These are phyloP conservation scores for Dolichomitus sp. DNA, from an alignment of 2,888 invertebrate species.

Conservation along the genomic window DNA sequence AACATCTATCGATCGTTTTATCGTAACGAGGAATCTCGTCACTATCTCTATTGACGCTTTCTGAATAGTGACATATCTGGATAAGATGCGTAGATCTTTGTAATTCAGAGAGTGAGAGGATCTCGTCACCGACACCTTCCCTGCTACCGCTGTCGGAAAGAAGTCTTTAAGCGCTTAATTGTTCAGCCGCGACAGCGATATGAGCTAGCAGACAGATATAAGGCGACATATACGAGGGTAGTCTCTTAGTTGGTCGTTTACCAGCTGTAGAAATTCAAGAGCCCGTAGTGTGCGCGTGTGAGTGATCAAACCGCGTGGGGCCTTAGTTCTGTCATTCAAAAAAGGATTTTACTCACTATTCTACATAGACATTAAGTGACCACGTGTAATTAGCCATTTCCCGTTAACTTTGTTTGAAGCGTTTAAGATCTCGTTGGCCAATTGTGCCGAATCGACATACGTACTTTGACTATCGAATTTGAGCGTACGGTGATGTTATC, in stretches of 20 bases:
- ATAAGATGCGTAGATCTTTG: constrained; percentile 11
- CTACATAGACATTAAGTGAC: background rate
- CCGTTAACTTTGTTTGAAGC: background rate
- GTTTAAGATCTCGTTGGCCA: background rate
- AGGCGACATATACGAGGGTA: constrained; percentile 77
- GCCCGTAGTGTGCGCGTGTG: constrained; percentile 28
- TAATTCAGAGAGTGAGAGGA: background rate
- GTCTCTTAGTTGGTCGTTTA: constrained; percentile 77
- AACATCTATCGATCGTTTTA: constrained; percentile 41
- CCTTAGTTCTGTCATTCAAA: background rate
- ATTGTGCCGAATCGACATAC: background rate
- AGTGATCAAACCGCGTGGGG: background rate
- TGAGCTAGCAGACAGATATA: constrained; percentile 73
- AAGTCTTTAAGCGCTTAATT: constrained; percentile 37
- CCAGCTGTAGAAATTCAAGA: constrained; percentile 57
- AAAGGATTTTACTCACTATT: too few relatives aligned
- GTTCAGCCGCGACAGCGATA: constrained; percentile 28
- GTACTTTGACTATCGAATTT: background rate
- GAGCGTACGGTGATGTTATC: constrained; percentile 69
- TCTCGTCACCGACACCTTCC: background rate
- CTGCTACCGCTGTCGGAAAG: constrained; percentile 3
- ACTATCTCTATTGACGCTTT: constrained; percentile 34
- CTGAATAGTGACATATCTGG: constrained; percentile 8
- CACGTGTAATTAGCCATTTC: background rate
- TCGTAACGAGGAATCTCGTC: constrained; percentile 28